phyloP scores from a whole-genome alignment of 1,140 invertebrate species.

The Parapsyche elsis region DNA sequence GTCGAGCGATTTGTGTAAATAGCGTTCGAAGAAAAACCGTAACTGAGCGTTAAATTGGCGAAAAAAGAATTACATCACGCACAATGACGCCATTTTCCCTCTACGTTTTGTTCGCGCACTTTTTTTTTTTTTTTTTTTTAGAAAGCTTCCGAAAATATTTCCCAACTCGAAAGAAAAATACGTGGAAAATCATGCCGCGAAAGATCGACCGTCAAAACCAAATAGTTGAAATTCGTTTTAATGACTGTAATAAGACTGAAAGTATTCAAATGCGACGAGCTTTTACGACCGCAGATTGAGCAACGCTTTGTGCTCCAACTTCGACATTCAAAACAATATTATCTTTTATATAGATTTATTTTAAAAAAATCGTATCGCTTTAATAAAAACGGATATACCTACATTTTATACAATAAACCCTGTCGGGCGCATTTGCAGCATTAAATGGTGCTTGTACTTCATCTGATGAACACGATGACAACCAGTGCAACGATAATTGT shows the following conservation, averaged over 20 bases:
- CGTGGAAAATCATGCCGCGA: not conserved
- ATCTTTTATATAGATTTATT: too few species aligned
- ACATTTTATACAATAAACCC: too few species aligned
- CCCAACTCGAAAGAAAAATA: slow-evolving; percentile 14
- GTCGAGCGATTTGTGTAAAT: slow-evolving; percentile 18
- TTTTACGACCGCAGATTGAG: too few species aligned
- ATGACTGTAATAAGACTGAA: slow-evolving; percentile 9
- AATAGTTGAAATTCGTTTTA: slow-evolving; percentile 11
- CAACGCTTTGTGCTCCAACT: too few species aligned
- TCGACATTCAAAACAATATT: too few species aligned
- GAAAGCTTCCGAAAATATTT: slow-evolving; percentile 29
- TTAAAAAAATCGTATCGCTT: too few species aligned
- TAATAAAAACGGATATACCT: too few species aligned
- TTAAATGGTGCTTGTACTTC: not conserved
- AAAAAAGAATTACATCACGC: slow-evolving; percentile 42
- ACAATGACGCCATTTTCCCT: slow-evolving; percentile 35
- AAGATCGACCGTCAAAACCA: not conserved
- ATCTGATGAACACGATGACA: not conserved
- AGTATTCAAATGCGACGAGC: slow-evolving; percentile 2
- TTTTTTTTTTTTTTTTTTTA: slow-evolving; percentile 1
- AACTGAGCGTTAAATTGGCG: slow-evolving; percentile 39
- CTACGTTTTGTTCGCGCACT: slow-evolving; percentile 8
- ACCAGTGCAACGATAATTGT: not conserved
- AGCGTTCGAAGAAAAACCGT: slow-evolving; percentile 37
- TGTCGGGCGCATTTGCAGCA: not conserved